phyloP scores from a whole-genome alignment of 2,113 vertebrate species.

The Callopanchax toddi region DNA sequence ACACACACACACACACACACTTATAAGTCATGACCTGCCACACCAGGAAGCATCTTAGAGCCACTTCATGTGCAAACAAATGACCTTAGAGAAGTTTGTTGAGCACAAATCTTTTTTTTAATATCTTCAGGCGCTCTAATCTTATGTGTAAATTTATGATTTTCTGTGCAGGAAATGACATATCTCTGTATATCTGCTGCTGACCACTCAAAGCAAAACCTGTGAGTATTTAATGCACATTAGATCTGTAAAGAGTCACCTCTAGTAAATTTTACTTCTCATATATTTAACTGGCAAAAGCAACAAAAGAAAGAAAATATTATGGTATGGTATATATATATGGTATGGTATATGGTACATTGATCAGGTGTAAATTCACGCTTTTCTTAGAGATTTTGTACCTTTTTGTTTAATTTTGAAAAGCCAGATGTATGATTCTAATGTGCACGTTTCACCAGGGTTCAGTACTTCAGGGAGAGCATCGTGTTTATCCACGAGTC shows the following conservation, averaged over 20 bases:
- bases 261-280: not conserved
- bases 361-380: too few relatives aligned
- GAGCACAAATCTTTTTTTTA: too few relatives aligned
- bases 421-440: not conserved
- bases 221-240: slow-evolving; percentile 88
- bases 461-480: slow-evolving; percentile 90
- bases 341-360: too few relatives aligned
- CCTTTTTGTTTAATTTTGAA: too few relatives aligned
- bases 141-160: too few relatives aligned
- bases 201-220: slow-evolving; percentile 84
- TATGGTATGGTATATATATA: too few relatives aligned
- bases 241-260: too few relatives aligned
- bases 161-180: slow-evolving; percentile 83
- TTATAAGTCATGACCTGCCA: slow-evolving; percentile 26
- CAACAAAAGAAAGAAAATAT: too few relatives aligned
- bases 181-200: slow-evolving; percentile 89
- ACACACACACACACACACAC: slow-evolving; percentile 5
- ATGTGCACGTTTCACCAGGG: slow-evolving; percentile 65
- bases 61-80: slow-evolving; percentile 8
- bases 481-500: slow-evolving; percentile 91
- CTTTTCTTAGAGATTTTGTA: too few relatives aligned
- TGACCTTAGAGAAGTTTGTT: slow-evolving; percentile 2
- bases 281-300: too few relatives aligned
- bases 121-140: too few relatives aligned
- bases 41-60: slow-evolving; percentile 45